Evolutionary conservation across 2,113 vertebrate species (phyloP).

Genomic region (Ahaetulla prasina): DNA sequence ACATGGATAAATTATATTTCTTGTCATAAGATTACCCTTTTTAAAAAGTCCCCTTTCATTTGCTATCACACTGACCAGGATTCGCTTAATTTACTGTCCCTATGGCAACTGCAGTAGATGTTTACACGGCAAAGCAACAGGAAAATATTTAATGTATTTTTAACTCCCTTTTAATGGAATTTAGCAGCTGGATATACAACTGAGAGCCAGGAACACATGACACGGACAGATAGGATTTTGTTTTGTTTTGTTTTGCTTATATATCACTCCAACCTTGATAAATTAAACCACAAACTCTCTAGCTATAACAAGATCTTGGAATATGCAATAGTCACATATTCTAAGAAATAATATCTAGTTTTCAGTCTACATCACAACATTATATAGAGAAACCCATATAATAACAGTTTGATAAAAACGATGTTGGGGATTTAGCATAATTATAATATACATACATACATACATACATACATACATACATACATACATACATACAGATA

Average conservation of each 20-base stretch:
- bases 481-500: too few species aligned
- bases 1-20: not conserved
- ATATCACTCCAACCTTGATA: not conserved
- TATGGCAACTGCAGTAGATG: not conserved
- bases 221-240: not conserved
- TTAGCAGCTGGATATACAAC: slow-evolving; percentile 6
- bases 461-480: too few species aligned
- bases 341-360: not conserved
- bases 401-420: not conserved
- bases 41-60: not conserved
- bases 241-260: not conserved
- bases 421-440: not conserved
- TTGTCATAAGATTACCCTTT: not conserved
- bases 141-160: slow-evolving; percentile 20
- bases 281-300: fast-evolving
- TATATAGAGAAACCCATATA: not conserved
- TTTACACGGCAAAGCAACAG: not conserved
- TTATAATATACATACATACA: not conserved
- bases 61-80: not conserved
- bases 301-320: not conserved
- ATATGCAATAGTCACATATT: not conserved
- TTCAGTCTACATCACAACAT: not conserved
- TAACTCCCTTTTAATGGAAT: not conserved
- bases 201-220: not conserved
- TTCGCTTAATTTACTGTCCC: not conserved